A percentile compares a stretch with the other conserved stretches of the same genome.
Evolutionary conservation across 2,888 invertebrate genomes (phyloP).

Genomic region (Drosophila birchii): DNA sequence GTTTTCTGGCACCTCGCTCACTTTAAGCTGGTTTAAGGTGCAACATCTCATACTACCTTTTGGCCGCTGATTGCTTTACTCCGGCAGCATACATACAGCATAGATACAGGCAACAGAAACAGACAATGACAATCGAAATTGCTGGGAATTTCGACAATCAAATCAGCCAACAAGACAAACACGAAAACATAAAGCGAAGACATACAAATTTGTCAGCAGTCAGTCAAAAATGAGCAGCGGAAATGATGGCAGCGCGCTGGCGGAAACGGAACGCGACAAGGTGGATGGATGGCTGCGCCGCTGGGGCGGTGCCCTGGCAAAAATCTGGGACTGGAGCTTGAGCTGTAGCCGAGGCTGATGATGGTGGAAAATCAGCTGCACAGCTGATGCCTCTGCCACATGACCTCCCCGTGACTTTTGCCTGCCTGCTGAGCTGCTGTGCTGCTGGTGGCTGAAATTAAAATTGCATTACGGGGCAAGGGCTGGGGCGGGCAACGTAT

Average conservation of each 20-base stretch:
- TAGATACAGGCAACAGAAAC: constrained; percentile 5
- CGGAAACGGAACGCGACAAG: constrained; percentile 69
- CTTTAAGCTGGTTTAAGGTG: constrained; percentile 45
- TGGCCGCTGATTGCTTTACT: constrained; percentile 23
- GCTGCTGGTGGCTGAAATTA: constrained; percentile 71
- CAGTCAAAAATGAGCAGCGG: constrained; percentile 74
- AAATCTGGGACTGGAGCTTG: background rate
- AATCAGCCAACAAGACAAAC: constrained; percentile 69
- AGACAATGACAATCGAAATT: constrained; percentile 64
- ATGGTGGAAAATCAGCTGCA: constrained; percentile 46
- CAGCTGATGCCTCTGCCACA: constrained; percentile 53
- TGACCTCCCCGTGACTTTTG: constrained; percentile 20
- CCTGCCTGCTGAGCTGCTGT: constrained; percentile 26
- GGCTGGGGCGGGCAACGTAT: constrained; percentile 21
- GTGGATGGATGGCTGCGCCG: constrained; percentile 12
- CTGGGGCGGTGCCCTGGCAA: background rate
- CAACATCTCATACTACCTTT: constrained; percentile 9
- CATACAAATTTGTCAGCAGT: constrained; percentile 58
- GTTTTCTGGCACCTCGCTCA: constrained; percentile 46
- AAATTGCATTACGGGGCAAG: constrained; percentile 73
- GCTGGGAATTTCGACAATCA: constrained; percentile 61
- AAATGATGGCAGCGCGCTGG: constrained; percentile 74
- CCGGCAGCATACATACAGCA: background rate
- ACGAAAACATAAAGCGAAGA: constrained; percentile 48
- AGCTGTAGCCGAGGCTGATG: background rate